Evolutionary conservation across 1,140 invertebrate genomes (phyloP), one percentile per base, ranked within the genome.

Genomic region (Pseudoatta argentina): DNA sequence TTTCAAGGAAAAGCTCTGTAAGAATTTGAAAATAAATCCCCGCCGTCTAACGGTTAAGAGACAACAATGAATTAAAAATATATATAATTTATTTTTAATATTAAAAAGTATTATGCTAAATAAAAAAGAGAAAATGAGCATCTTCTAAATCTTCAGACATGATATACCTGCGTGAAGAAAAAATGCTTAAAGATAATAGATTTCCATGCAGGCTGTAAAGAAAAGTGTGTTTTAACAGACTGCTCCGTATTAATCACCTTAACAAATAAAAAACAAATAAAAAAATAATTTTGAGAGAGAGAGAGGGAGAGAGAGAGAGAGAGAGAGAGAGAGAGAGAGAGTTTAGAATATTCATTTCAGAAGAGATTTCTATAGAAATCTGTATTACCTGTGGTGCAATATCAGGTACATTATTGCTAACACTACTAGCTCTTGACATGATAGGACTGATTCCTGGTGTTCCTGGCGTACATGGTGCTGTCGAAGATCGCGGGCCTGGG

Each of bases 181-280:
- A 92, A 94, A 92, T 92, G 91, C 87, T 90, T 94, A 93, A 94
- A 93, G 91, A 88, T 85, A 92, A 93, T 86, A 81, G 92, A 87
- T 90, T 94, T 94, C 94, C 94, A 95, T 91, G 93, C 92, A 92
- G 92, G 93, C 94, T 95, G 92, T 75, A 93, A 94, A 88, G 86
- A 91, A 88, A 75, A 92, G 39, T 27, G 30, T 71, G 48, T 88
- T 71, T 88, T 79, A 59, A 67, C 39, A 51, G 21, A 24, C 39
- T 66, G 6, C 39, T 75, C 5, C 12, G 34, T 57, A 27, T 71
- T 85, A 75, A 59, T 67, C 0, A 3, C 57, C 18, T 55, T 24
- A 77, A 85, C 67, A 89, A 87, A 86, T 81, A 55, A 30, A 63
- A 78, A 30, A 69, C 24, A 24, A 24, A 24, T 24, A 24, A 24